Conservation (phyloP, 2,888 invertebrate species). For the Pemphredon lugubris region DNA sequence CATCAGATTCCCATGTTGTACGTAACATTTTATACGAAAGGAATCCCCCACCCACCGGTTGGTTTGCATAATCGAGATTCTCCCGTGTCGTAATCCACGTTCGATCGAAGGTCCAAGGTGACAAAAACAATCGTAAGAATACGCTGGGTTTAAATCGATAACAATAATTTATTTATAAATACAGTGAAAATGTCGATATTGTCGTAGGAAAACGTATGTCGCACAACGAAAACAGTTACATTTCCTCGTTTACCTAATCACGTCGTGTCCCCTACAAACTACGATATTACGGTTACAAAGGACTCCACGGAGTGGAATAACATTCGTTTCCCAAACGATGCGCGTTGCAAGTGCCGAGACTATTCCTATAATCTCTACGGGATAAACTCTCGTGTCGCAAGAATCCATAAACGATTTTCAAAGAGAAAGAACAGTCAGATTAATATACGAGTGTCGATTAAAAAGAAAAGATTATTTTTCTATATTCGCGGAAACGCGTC, state of each 20-base stretch:
- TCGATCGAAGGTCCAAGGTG: too few relatives aligned
- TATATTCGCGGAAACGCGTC: background rate
- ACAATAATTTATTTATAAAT: constrained; percentile 75
- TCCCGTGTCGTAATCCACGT: too few relatives aligned
- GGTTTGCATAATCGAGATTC: too few relatives aligned
- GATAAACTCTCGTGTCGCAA: constrained; percentile 2
- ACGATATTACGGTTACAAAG: constrained; percentile 14
- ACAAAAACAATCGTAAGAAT: too few relatives aligned
- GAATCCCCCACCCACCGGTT: too few relatives aligned
- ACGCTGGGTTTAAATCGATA: too few relatives aligned
- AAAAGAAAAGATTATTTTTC: background rate
- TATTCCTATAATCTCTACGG: constrained; percentile 1
- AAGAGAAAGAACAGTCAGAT: too few relatives aligned
- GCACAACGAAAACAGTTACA: constrained; percentile 26
- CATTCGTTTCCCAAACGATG: constrained; percentile 9
- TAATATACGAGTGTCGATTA: too few relatives aligned
- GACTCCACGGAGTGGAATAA: background rate
- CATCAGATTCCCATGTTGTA: too few relatives aligned
- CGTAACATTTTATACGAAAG: too few relatives aligned
- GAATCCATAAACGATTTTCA: background rate
- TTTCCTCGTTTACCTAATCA: constrained; percentile 17
- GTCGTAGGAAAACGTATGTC: constrained; percentile 51
- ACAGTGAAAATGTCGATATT: constrained; percentile 64
- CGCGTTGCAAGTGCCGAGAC: background rate
- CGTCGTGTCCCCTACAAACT: constrained; percentile 12